A percentile compares a stretch with the other conserved stretches of the same genome.
Conservation (phyloP, 1,140 invertebrate genomes). For the Yoshiicerus persimilis region DNA sequence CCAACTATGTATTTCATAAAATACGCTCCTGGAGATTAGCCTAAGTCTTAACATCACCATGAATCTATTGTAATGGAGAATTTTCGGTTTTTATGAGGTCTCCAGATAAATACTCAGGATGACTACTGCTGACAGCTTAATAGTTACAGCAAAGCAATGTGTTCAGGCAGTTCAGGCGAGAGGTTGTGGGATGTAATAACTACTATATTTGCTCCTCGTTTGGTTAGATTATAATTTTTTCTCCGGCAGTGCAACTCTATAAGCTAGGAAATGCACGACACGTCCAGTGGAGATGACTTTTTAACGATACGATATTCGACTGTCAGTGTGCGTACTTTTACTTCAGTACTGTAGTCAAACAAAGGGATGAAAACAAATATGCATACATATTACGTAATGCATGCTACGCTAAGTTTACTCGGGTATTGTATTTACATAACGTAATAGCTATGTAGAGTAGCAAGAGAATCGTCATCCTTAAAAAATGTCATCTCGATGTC, state of each 20-base stretch:
- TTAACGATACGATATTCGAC: background rate
- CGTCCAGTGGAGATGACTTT: background rate
- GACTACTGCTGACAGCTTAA: constrained; percentile 12
- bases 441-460: constrained; percentile 8
- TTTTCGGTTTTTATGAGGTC: background rate
- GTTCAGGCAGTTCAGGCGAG: background rate
- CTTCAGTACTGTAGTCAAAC: background rate
- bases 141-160: background rate
- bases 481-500: constrained; percentile 7
- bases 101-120: background rate
- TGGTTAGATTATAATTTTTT: background rate
- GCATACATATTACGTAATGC: background rate
- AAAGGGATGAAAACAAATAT: background rate
- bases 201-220: background rate
- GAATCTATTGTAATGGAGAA: background rate
- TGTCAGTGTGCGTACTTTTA: background rate
- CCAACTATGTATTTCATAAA: background rate
- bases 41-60: background rate
- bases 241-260: background rate
- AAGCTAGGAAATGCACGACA: background rate
- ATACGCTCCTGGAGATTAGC: background rate
- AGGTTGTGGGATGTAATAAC: background rate
- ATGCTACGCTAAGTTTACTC: background rate
- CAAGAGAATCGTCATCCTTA: background rate
- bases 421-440: background rate